A percentile compares a stretch with the other conserved stretches of the same genome.
These are phyloP conservation scores for Vespertilio murinus DNA, from an alignment of 2,797 vertebrate species.

Conservation along the genomic window DNA sequence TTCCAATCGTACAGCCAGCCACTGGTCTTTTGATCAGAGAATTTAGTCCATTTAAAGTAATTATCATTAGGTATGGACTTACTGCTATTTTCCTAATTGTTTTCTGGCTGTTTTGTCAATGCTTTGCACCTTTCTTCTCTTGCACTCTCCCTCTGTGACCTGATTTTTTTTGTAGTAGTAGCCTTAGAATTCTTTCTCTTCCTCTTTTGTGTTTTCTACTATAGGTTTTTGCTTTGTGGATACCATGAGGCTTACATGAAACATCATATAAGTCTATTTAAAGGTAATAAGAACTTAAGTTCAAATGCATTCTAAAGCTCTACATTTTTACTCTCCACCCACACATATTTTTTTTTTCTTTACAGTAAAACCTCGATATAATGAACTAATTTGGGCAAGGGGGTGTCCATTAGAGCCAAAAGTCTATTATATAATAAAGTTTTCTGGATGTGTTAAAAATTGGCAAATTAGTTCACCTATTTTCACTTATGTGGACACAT, in stretches of 20 bases:
- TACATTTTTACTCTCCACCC: not conserved
- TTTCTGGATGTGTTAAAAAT: too few relatives aligned
- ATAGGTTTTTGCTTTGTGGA: not conserved
- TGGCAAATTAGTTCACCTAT: too few relatives aligned
- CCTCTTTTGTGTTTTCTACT: not conserved
- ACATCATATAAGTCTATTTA: not conserved
- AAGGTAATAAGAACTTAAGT: not conserved
- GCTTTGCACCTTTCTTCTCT: not conserved
- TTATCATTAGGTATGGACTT: not conserved
- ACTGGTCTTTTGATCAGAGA: not conserved
- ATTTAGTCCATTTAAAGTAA: not conserved
- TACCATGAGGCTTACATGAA: not conserved
- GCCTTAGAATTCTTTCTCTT: not conserved
- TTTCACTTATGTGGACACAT: too few relatives aligned
- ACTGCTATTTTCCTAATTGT: not conserved
- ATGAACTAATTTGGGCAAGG: too few relatives aligned
- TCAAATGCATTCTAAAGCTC: not conserved
- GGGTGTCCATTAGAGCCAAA: too few relatives aligned
- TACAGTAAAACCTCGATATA: not conserved
- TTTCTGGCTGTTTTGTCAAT: not conserved
- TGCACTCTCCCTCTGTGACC: not conserved
- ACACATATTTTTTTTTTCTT: not conserved
- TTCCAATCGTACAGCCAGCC: not conserved
- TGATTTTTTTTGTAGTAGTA: not conserved
- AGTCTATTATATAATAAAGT: too few relatives aligned